Conservation (phyloP, 2,888 invertebrate species). For the Microplitis deprimator region DNA sequence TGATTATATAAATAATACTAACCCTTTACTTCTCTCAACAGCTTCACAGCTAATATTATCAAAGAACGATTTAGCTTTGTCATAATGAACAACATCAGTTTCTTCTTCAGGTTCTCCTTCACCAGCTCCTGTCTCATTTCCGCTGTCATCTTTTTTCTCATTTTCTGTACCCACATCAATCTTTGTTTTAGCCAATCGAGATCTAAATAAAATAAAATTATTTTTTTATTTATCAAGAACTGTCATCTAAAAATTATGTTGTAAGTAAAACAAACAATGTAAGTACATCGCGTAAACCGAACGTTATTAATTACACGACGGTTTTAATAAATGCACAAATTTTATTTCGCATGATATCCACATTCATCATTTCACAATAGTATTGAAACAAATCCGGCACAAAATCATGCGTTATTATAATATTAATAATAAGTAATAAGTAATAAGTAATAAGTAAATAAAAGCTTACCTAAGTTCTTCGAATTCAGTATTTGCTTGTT, state of each 20-base stretch:
- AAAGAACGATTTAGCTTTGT: conserved; percentile 98
- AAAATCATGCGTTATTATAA: conserved; percentile 54
- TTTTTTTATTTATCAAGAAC: neutral
- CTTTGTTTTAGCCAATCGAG: conserved; percentile 88
- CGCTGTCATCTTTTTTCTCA: conserved; percentile 91
- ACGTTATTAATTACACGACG: conserved; percentile 37
- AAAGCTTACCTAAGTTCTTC: conserved; percentile 82
- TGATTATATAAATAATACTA: conserved; percentile 50
- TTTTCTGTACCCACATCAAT: conserved; percentile 75
- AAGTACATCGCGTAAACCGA: conserved; percentile 60
- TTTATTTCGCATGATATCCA: conserved; percentile 65
- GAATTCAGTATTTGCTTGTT: conserved; percentile 97
- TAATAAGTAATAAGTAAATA: conserved; percentile 13
- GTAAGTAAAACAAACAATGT: conserved; percentile 48
- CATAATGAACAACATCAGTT: conserved; percentile 84
- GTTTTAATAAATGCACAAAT: conserved; percentile 54
- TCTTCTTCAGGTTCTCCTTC: conserved; percentile 84
- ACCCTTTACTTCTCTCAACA: conserved; percentile 86
- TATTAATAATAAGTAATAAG: neutral
- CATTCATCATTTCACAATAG: conserved; percentile 60
- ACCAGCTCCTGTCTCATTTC: conserved; percentile 90
- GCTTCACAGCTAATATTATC: conserved; percentile 99
- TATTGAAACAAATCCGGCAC: conserved; percentile 63
- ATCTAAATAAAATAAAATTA: conserved; percentile 67
- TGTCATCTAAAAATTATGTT: too few relatives aligned